These are phyloP conservation scores for Lophius piscatorius DNA, from an alignment of 2,113 vertebrate genomes.

Conservation along the genomic window DNA sequence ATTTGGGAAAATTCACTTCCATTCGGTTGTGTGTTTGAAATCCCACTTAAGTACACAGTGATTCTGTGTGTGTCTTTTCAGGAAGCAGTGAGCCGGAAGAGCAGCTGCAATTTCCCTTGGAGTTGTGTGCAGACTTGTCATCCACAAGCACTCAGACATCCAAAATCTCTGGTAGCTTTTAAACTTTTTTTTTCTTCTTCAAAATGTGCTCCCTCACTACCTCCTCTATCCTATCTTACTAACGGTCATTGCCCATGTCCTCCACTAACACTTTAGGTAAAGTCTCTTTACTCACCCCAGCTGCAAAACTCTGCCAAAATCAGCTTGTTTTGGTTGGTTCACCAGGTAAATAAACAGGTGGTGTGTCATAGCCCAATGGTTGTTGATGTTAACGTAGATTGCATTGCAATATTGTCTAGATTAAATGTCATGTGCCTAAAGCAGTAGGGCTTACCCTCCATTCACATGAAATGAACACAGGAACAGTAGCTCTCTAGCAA, in stretches of 20 bases:
- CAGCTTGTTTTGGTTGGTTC: conserved; percentile 69
- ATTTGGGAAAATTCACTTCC: not conserved
- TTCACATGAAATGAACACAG: not conserved
- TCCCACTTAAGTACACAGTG: not conserved
- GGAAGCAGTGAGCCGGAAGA: conserved; percentile 91
- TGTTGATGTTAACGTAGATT: conserved; percentile 44
- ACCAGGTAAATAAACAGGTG: conserved; percentile 66
- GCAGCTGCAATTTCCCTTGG: conserved; percentile 93
- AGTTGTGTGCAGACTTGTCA: conserved; percentile 87
- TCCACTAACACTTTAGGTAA: conserved; percentile 64
- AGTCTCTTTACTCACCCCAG: conserved; percentile 73
- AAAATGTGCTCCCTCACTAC: conserved; percentile 6
- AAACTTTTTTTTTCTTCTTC: not conserved
- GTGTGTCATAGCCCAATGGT: conserved; percentile 18
- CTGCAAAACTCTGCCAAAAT: conserved; percentile 72
- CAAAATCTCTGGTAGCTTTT: conserved; percentile 84
- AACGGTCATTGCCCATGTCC: conserved; percentile 51
- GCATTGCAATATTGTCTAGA: conserved; percentile 27
- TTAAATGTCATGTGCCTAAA: conserved; percentile 4
- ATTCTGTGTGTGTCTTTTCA: conserved; percentile 50
- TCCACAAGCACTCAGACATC: conserved; percentile 82
- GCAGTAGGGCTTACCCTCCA: not conserved
- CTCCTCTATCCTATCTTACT: conserved; percentile 30
- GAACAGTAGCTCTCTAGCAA: not conserved
- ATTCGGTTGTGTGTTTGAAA: not conserved